These are phyloP conservation scores for Bradynema listronoti DNA, from an alignment of 1,140 invertebrate species.

Conservation along the genomic window DNA sequence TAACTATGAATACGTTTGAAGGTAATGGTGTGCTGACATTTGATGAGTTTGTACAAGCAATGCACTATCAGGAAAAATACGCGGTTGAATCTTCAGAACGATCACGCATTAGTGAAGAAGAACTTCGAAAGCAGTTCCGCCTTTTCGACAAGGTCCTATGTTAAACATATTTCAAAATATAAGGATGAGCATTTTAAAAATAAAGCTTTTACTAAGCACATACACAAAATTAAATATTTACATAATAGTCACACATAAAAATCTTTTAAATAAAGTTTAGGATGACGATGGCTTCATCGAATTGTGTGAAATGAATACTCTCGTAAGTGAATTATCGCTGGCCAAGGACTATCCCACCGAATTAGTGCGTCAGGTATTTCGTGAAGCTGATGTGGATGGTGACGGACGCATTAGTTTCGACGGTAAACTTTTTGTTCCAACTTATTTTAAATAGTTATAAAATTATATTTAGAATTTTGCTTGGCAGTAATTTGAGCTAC, in stretches of 20 bases:
- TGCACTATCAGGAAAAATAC: constrained; percentile 37
- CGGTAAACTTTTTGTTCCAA: constrained; percentile 23
- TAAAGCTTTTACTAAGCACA: too few species aligned
- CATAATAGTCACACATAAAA: not conserved
- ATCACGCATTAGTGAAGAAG: constrained; percentile 15
- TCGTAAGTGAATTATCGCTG: constrained; percentile 48
- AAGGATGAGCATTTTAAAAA: too few species aligned
- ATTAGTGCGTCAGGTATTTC: constrained; percentile 53
- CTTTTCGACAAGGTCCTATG: constrained; percentile 50
- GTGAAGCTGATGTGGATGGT: constrained; percentile 53
- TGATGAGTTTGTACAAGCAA: constrained; percentile 51
- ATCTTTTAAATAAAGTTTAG: too few species aligned
- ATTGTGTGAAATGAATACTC: constrained; percentile 45
- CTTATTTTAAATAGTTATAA: not conserved
- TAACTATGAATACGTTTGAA: constrained; percentile 29
- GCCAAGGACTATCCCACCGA: constrained; percentile 42
- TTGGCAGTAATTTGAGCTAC: not conserved
- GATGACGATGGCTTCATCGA: constrained; percentile 57
- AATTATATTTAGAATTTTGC: not conserved
- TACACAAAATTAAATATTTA: too few species aligned
- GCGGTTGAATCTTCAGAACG: constrained; percentile 11
- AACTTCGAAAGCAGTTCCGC: constrained; percentile 52
- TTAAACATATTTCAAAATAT: constrained; percentile 15
- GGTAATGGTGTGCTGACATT: constrained; percentile 57
- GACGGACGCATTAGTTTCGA: constrained; percentile 57